Base-by-base conservation (phyloP, 1,140 invertebrate species). In the Zaprionus nigranus region DNA sequence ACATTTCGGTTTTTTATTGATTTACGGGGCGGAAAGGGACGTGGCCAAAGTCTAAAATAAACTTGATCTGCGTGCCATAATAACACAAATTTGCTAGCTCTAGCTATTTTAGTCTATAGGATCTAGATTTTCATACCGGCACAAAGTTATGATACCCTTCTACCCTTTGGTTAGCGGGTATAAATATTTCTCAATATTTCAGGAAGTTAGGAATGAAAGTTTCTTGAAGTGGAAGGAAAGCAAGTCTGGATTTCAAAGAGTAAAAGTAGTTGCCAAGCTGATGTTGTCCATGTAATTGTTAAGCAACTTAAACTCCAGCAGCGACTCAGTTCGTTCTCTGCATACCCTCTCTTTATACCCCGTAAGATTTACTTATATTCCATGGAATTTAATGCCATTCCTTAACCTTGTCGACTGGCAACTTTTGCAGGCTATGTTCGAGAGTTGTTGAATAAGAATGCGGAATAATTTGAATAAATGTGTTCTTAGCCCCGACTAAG, bases 401-500 rank as follows among this genome's bases (percentile, higher is more conserved):
- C 40, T 24, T 5, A 40, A 40, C 12, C 38, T 40, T 40, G 38
- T 40, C 11, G 46, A 22, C 11, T 7, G 6, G 40, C 40, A 51
- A 51, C 20, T 51, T 51, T 51, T 20, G 40, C 46, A 12, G 20
- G 46, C 46, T 51, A 24, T 51, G 46, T 51, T n/a, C n/a, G 20
- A 1, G 46, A 13, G 46, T 24, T 51, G 11, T 24, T 51, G 20
- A 22, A 51, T 63, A 63, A 63, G 61, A 30, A 63, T 38, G 46
- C 22, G 30, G 28, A 24, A 64, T 26, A 64, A 64, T 64, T 54
- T 64, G 51, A 64, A 64, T 64, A 64, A 64, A 54, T 64, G 54
- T 54, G 61, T 64, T 20, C 61, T 53, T 36, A 63, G 46, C 49
- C 7, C 3, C 12, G 46, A 51, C 46, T 51, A 24, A 24, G 46